Conservation (phyloP, 2,888 invertebrate species). For the Calameuta filiformis region DNA sequence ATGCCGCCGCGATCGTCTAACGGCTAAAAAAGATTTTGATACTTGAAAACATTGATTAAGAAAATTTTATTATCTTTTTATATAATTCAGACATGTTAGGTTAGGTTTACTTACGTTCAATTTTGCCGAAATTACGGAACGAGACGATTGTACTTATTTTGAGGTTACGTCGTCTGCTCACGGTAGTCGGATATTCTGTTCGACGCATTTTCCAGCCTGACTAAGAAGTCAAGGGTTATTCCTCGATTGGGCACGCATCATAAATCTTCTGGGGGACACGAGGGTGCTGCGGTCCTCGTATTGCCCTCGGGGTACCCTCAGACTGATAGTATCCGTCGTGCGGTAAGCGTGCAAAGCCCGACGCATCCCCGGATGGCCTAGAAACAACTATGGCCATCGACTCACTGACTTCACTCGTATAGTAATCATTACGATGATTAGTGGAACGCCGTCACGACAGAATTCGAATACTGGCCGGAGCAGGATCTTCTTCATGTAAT, state of each 20-base stretch:
- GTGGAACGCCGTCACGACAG: constrained; percentile 56
- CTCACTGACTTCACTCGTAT: constrained; percentile 1
- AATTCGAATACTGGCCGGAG: constrained; percentile 49
- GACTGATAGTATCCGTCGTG: constrained; percentile 46
- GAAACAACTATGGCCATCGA: not conserved
- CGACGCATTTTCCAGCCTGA: constrained; percentile 41
- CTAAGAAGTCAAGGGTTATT: constrained; percentile 58
- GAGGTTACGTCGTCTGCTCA: not conserved
- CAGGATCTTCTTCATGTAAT: constrained; percentile 19
- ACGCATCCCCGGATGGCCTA: constrained; percentile 21
- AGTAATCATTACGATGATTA: constrained; percentile 55
- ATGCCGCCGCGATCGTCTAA: not conserved
- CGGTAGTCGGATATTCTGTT: constrained; percentile 34
- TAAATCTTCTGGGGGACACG: constrained; percentile 52
- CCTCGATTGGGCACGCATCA: constrained; percentile 55
- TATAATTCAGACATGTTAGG: too few species aligned
- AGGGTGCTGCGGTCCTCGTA: constrained; percentile 42
- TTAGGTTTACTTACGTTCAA: not conserved
- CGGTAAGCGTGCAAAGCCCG: constrained; percentile 38
- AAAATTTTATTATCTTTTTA: too few species aligned
- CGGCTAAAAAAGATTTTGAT: not conserved
- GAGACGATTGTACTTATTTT: not conserved
- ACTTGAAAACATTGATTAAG: not conserved
- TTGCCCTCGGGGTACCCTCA: constrained; percentile 30
- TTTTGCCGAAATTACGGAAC: not conserved